These are phyloP conservation scores for Bovichtus variegatus DNA, from an alignment of 2,797 vertebrate species.

Conservation along the genomic window DNA sequence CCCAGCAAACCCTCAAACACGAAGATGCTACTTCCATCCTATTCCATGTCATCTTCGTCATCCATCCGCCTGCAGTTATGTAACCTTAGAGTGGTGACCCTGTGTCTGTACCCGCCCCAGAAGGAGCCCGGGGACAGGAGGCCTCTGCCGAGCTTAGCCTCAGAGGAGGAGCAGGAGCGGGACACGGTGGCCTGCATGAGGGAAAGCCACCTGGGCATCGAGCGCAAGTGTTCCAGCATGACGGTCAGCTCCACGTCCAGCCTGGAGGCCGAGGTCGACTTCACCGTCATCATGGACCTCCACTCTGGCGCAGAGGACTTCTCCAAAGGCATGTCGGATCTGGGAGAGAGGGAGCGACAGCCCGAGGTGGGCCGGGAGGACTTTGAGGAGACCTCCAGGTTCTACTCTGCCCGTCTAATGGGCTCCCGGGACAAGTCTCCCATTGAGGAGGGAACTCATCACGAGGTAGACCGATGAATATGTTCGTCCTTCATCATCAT, in stretches of 20 bases:
- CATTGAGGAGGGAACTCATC: constrained; percentile 77
- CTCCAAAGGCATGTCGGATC: constrained; percentile 78
- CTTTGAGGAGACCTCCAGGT: constrained; percentile 86
- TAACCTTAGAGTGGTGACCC: constrained; percentile 41
- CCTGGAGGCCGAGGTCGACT: constrained; percentile 97
- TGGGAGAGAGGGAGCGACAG: constrained; percentile 68
- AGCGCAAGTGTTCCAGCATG: constrained; percentile 98
- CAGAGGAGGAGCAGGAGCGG: constrained; percentile 92
- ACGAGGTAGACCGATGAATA: constrained; percentile 78
- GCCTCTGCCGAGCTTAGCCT: constrained; percentile 62
- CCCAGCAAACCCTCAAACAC: background rate
- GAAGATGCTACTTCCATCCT: background rate
- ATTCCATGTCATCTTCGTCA: constrained; percentile 22
- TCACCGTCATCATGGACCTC: constrained; percentile 95
- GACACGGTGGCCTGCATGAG: constrained; percentile 88
- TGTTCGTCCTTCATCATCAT: constrained; percentile 39
- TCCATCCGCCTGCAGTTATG: background rate
- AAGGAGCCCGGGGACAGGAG: constrained; percentile 87
- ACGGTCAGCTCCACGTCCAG: constrained; percentile 98
- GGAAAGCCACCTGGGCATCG: constrained; percentile 93
- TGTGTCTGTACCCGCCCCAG: constrained; percentile 76
- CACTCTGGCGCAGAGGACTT: constrained; percentile 92
- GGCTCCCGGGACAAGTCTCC: constrained; percentile 88
- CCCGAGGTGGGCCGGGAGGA: constrained; percentile 92
- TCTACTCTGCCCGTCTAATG: constrained; percentile 86